Evolutionary conservation across 2,888 invertebrate genomes (phyloP), one percentile per base, ranked within the genome.

Genomic region (Cantharis rustica): DNA sequence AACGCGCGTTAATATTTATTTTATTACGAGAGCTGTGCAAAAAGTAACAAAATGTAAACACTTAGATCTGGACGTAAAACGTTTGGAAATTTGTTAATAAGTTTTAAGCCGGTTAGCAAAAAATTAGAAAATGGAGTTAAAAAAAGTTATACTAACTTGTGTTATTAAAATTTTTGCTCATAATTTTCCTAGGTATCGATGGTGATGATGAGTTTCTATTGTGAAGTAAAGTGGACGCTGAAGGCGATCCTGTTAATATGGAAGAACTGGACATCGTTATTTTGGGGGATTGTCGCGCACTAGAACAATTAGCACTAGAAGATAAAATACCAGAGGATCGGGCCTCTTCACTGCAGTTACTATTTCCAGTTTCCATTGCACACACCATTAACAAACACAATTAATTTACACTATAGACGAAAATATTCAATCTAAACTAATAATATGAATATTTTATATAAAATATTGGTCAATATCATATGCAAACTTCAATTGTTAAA

Each of bases 111-210:
- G 47, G 11, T 3, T 0, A 2, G 31, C 13, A 2, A 31, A 13
- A 5, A 23, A 68, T 17, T 1, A 2, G 10, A 31, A 64, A 27
- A 31, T 31, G 3, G 4, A 10, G 13, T 27, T 47, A 47, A 15
- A 23, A 16, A 10, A 23, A 20, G 10, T 16, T 26, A n/a, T 88
- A 90, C 91, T 91, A 89, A 92, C 92, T 90, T 87, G 91, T 92
- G 83, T 91, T 92, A 89, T 92, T 92, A 88, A 91, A 89, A 86
- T 92, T 92, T 84, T 91, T 90, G 85, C 92, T 91, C 89, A 91
- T 91, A 84, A 92, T 91, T 89, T 91, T 92, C 88, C 90, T 90
- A 86, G 91, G 90, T 81, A 90, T 90, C 80, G 91, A 91, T 63
- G 87, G 87, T 68, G 87, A 86, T 79, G 90, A 88, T 79, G 89